A percentile compares a stretch with the other conserved stretches of the same genome.
These are phyloP conservation scores for Cybosia mesomella DNA, from an alignment of 2,888 invertebrate genomes.

Conservation along the genomic window DNA sequence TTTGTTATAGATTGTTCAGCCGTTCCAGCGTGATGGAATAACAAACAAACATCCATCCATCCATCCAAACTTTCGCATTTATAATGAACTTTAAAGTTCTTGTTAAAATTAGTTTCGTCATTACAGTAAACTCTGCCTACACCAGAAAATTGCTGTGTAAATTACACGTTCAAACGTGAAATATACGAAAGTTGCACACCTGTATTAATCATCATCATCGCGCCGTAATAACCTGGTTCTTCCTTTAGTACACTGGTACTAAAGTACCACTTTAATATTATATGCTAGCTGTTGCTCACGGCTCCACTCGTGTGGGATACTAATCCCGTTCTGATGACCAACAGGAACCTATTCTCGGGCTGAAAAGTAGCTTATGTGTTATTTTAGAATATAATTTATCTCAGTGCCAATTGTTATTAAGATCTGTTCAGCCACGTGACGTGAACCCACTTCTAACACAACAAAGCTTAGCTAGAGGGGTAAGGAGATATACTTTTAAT, in stretches of 20 bases:
- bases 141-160: conserved; percentile 18
- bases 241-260: background rate
- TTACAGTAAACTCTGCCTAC: conserved; percentile 13
- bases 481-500: no score
- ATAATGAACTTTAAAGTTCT: background rate
- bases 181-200: conserved; percentile 18
- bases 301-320: background rate
- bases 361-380: no score
- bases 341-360: no score
- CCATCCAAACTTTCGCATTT: background rate
- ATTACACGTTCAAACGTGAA: conserved; percentile 19
- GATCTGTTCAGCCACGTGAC: no score
- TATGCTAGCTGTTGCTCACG: background rate
- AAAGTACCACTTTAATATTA: background rate
- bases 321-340: background rate
- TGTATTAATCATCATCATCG: conserved; percentile 18
- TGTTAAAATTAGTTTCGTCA: conserved; percentile 17
- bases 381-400: no score
- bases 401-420: no score
- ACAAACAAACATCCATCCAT: background rate
- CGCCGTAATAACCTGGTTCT: conserved; percentile 10
- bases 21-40: no score
- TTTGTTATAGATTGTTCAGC: no score
- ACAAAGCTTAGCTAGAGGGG: no score
- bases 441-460: no score